Conservation (phyloP, 2,888 invertebrate species). For the Carpatolechia fugitivella region DNA sequence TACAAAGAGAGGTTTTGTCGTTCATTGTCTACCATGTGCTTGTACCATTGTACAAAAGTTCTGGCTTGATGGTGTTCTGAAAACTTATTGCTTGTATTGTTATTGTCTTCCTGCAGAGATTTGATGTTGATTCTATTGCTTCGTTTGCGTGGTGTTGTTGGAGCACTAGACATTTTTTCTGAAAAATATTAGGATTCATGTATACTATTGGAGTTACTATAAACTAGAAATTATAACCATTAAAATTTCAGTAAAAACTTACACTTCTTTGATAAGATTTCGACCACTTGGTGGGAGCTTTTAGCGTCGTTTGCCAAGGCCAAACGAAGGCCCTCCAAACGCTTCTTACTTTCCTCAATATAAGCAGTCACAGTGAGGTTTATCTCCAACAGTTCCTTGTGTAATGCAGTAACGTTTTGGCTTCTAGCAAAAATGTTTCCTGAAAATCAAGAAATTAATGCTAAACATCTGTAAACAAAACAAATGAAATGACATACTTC, state of each 20-base stretch:
- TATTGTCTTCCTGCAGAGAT: conserved; percentile 41
- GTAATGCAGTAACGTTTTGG: conserved; percentile 53
- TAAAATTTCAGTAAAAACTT: conserved; percentile 26
- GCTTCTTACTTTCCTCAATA: conserved; percentile 62
- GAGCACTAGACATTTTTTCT: conserved; percentile 46
- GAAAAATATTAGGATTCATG: no score
- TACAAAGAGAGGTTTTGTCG: conserved; percentile 67
- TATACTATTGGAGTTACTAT: no score
- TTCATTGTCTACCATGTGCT: conserved; percentile 71
- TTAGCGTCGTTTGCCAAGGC: conserved; percentile 56
- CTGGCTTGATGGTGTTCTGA: conserved; percentile 54
- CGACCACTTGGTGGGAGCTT: conserved; percentile 60
- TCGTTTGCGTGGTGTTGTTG: conserved; percentile 39
- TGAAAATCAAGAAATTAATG: conserved; percentile 45
- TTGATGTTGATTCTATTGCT: conserved; percentile 32
- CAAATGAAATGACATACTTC: conserved; percentile 53
- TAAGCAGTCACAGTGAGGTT: conserved; percentile 68
- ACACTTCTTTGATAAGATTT: conserved; percentile 60
- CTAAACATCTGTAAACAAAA: conserved; percentile 36
- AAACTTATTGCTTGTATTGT: conserved; percentile 41
- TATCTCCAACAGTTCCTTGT: conserved; percentile 65
- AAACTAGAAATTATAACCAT: not conserved
- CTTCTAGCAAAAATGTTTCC: conserved; percentile 61
- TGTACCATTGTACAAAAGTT: conserved; percentile 68
- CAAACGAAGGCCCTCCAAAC: conserved; percentile 48